These are phyloP conservation scores for Drosophila willistoni DNA, from an alignment of 1,140 invertebrate genomes.

Conservation along the genomic window DNA sequence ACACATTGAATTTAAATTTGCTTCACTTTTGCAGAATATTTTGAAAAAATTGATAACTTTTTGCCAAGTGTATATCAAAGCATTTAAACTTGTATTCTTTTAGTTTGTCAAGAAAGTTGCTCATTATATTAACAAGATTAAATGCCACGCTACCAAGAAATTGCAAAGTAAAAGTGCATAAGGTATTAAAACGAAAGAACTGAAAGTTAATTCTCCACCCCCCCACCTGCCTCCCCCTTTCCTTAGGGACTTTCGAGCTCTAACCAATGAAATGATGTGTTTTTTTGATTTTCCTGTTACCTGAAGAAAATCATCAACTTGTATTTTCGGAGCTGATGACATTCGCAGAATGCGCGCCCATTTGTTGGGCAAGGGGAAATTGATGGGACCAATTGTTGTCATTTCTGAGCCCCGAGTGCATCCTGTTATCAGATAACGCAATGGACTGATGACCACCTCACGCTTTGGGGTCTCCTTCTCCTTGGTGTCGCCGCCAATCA, in stretches of 20 bases:
- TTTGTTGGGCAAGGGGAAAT: constrained; percentile 83
- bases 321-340: constrained; percentile 76
- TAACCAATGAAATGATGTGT: background rate
- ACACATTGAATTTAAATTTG: no score
- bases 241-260: constrained; percentile 15
- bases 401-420: constrained; percentile 60
- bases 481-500: constrained; percentile 1
- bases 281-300: constrained; percentile 58
- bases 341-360: constrained; percentile 85
- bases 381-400: constrained; percentile 82
- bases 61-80: background rate
- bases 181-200: background rate
- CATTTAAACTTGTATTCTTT: background rate
- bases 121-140: constrained; percentile 13
- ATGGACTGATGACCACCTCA: constrained; percentile 62
- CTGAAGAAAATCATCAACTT: constrained; percentile 84
- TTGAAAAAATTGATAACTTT: background rate
- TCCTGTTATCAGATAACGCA: constrained; percentile 71
- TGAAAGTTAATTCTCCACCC: constrained; percentile 26
- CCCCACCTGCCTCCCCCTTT: background rate
- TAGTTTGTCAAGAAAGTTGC: background rate
- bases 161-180: background rate
- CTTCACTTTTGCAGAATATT: no score
- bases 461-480: constrained; percentile 61
- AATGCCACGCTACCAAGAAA: background rate